Percentiles rank a stretch among this genome's conserved stretches.
Conservation (phyloP, 2,888 invertebrate genomes). For the Sphecodes monilicornis region DNA sequence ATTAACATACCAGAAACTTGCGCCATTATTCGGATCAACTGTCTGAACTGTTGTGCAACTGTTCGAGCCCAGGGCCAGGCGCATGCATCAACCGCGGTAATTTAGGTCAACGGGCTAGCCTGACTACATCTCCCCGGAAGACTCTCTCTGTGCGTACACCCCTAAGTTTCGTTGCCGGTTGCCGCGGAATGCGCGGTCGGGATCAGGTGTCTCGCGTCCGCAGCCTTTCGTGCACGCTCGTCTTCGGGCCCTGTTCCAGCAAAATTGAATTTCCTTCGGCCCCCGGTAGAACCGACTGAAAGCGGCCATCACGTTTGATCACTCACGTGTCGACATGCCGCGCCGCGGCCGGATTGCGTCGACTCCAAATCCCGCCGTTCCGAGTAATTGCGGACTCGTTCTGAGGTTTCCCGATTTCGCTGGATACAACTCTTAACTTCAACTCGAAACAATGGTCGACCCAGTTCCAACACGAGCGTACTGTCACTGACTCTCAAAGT, state of each 20-base stretch:
- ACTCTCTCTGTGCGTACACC: not conserved
- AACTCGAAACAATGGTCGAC: not conserved
- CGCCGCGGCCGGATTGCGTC: not conserved
- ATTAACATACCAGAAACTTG: slow-evolving; percentile 62
- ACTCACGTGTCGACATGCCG: not conserved
- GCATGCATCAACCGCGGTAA: slow-evolving; percentile 42
- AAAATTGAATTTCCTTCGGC: slow-evolving; percentile 37
- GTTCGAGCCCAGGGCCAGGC: slow-evolving; percentile 19
- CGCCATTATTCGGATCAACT: slow-evolving; percentile 50
- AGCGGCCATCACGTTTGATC: not conserved
- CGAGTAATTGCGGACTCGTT: slow-evolving; percentile 1
- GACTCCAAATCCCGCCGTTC: not conserved
- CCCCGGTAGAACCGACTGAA: not conserved
- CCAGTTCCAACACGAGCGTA: not conserved
- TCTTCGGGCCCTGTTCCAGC: not conserved
- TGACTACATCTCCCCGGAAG: slow-evolving; percentile 37
- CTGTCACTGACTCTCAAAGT: not conserved
- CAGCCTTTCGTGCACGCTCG: slow-evolving; percentile 3
- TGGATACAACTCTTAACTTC: not conserved
- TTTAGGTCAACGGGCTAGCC: slow-evolving; percentile 53
- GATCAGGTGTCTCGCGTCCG: slow-evolving; percentile 10
- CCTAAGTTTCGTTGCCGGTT: slow-evolving; percentile 4
- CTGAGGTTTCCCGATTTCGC: not conserved
- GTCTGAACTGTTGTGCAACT: slow-evolving; percentile 27
- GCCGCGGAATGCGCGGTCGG: not conserved